Evolutionary conservation across 2,797 vertebrate species (phyloP).

Genomic region (Setipinna tenuifilis): DNA sequence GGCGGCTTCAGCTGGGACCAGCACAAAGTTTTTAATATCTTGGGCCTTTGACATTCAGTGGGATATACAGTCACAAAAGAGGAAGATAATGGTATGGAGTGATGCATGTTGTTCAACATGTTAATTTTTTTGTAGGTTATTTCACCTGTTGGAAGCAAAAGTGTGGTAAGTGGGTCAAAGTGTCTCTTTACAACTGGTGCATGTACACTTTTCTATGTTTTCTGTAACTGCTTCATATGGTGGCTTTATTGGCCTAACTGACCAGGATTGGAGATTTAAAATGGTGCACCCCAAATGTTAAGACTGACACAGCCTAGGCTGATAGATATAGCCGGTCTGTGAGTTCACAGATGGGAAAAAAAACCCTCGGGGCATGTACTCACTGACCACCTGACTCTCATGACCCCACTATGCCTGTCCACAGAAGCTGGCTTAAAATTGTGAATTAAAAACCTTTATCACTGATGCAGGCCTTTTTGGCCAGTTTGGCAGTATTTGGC

Average conservation of each 20-base stretch:
- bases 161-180: slow-evolving; percentile 70
- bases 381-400: background rate
- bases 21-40: background rate
- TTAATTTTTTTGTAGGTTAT: slow-evolving; percentile 61
- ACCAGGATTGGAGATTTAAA: background rate
- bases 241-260: slow-evolving; percentile 11
- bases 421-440: background rate
- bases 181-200: background rate
- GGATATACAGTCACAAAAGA: background rate
- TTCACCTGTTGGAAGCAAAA: slow-evolving; percentile 57
- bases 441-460: background rate
- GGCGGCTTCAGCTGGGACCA: background rate
- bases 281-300: background rate
- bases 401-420: background rate
- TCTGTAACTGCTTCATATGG: background rate
- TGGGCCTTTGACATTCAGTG: background rate
- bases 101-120: background rate
- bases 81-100: background rate
- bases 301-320: background rate
- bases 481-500: background rate
- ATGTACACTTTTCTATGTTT: background rate
- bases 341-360: background rate
- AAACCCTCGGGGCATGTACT: background rate
- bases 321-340: background rate
- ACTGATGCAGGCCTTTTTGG: background rate